Evolutionary conservation across 2,888 invertebrate genomes (phyloP).

Genomic region (Elmis aenea): DNA sequence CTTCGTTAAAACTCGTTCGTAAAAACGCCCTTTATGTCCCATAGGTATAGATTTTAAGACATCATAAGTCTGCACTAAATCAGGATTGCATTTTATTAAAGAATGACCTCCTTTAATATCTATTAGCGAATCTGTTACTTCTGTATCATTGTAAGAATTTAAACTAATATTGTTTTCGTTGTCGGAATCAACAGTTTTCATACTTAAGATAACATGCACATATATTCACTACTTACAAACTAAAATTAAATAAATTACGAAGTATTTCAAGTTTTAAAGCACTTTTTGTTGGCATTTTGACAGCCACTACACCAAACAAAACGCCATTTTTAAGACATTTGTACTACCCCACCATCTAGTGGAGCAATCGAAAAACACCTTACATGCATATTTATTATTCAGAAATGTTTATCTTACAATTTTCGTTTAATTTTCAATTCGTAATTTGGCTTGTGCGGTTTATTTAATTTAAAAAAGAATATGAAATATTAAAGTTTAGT

Average conservation of each 20-base stretch:
- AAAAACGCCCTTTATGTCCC: slow-evolving; percentile 31
- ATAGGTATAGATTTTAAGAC: slow-evolving; percentile 27
- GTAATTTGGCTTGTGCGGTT: too few relatives aligned
- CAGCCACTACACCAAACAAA: slow-evolving; percentile 11
- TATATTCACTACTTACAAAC: slow-evolving; percentile 10
- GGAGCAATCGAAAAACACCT: too few relatives aligned
- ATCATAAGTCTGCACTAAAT: slow-evolving; percentile 26
- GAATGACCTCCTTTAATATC: slow-evolving; percentile 21
- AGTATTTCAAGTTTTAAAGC: slow-evolving; percentile 12
- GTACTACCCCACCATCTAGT: not conserved
- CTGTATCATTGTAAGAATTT: slow-evolving; percentile 20
- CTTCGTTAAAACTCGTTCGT: slow-evolving; percentile 28
- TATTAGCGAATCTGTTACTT: slow-evolving; percentile 26
- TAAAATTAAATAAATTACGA: slow-evolving; percentile 14
- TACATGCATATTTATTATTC: too few relatives aligned
- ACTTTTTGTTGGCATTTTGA: slow-evolving; percentile 20
- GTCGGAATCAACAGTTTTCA: slow-evolving; percentile 29
- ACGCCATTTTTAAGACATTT: slow-evolving; percentile 15
- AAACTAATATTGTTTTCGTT: slow-evolving; percentile 24
- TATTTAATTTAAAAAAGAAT: too few relatives aligned
- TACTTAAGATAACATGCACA: slow-evolving; percentile 7
- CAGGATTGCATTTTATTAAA: slow-evolving; percentile 27
- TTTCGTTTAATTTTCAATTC: too few relatives aligned
- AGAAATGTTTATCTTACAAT: too few relatives aligned
- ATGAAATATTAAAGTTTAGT: too few relatives aligned